Evolutionary conservation across 2,888 invertebrate genomes (phyloP).

Genomic region (Sminthurinus aureus): DNA sequence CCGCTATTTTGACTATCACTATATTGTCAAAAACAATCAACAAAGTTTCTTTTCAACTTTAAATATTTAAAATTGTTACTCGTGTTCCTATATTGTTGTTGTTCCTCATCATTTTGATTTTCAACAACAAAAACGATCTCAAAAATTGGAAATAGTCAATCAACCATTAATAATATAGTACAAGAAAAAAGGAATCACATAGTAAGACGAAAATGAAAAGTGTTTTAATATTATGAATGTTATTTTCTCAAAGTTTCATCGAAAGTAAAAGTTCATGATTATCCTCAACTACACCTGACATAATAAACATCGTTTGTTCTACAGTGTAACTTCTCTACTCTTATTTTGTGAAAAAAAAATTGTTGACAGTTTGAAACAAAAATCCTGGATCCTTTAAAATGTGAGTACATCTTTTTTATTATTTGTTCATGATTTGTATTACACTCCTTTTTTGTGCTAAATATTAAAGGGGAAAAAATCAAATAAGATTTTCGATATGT

Average conservation of each 20-base stretch:
- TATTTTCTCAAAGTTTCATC: neutral
- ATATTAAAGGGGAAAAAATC: neutral
- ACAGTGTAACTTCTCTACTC: too few relatives aligned
- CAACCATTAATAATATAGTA: neutral
- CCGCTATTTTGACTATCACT: too few relatives aligned
- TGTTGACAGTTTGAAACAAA: too few relatives aligned
- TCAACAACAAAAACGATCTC: too few relatives aligned
- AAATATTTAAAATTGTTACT: neutral
- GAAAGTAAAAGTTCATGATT: neutral
- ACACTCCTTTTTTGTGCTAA: neutral
- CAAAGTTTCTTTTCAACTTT: neutral
- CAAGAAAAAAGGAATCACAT: neutral
- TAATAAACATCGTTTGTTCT: too few relatives aligned
- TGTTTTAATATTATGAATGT: neutral
- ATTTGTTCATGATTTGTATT: neutral
- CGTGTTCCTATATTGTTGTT: neutral
- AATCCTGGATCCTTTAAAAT: slow-evolving; percentile 6
- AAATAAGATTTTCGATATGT: neutral
- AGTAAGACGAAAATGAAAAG: neutral
- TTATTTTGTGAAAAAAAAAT: too few relatives aligned
- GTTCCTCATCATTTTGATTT: too few relatives aligned
- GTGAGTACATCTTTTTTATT: neutral
- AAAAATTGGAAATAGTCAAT: neutral
- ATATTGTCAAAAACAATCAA: neutral
- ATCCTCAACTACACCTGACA: too few relatives aligned